Conservation (phyloP, 2,797 vertebrate genomes). For the Sebastiscus tertius region DNA sequence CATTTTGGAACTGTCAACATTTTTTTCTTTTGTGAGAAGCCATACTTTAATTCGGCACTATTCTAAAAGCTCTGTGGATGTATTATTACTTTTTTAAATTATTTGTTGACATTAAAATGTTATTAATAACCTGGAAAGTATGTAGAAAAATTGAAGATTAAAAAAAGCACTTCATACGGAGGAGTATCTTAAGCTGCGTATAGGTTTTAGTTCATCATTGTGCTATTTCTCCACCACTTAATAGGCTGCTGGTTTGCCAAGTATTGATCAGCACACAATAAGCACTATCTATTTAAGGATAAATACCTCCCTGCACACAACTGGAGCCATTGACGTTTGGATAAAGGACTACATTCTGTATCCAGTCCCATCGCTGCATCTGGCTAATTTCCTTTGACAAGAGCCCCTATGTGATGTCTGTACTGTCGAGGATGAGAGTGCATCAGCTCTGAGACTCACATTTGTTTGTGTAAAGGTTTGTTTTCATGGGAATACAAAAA, state of each 20-base stretch:
- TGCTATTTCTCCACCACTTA: constrained; percentile 28
- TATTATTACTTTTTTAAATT: no score
- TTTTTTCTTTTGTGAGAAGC: no score
- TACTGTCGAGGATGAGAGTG: neutral
- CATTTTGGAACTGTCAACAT: no score
- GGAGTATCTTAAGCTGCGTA: neutral
- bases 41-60: no score
- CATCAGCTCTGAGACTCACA: neutral
- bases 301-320: constrained; percentile 39
- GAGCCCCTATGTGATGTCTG: constrained; percentile 6
- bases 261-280: constrained; percentile 61
- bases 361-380: constrained; percentile 40
- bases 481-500: neutral
- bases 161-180: neutral
- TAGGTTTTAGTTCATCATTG: constrained; percentile 17
- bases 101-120: no score
- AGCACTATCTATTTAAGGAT: constrained; percentile 50
- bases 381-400: constrained; percentile 59
- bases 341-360: constrained; percentile 51
- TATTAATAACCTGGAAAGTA: neutral
- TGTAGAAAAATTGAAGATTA: neutral
- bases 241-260: constrained; percentile 43
- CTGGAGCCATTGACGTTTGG: constrained; percentile 49
- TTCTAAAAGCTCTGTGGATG: no score
- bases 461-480: constrained; percentile 10